Evolutionary conservation across 2,797 vertebrate species (phyloP), one percentile per base, ranked within the genome.

Genomic region (Lagodon rhomboides): DNA sequence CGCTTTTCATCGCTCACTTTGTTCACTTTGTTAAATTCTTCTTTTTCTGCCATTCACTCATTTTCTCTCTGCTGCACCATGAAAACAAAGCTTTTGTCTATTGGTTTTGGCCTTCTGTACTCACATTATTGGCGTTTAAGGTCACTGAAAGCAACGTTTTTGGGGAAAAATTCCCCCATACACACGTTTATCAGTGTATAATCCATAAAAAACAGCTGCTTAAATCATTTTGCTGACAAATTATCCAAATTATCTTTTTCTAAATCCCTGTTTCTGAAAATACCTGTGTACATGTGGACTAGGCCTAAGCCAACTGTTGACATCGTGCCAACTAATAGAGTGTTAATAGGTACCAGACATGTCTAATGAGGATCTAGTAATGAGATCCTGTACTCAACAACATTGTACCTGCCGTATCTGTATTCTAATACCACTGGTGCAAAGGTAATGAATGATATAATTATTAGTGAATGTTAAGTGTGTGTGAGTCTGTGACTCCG

Each of bases 1-100:
- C 47, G 58, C 13, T 68, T 75, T 65, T 60, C 47, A 27, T 74
- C 23, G 25, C 18, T 43, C n/a, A n/a, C 8, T 34, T 71, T 51
- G 30, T 9, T 50, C 25, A 23, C 13, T n/a, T 75, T 58, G 82
- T 60, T 16, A 16, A 55, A 63, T 62, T 27, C 3, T 56, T 30
- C 11, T 59, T 34, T 34, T 16, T 80, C 46, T 67, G n/a, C 13
- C 18, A 55, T 12, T 70, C 43, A 27, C 44, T 72, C 9, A n/a
- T 64, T 79, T 58, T 30, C 15, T 68, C 54, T 68, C 59, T 6
- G 34, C 55, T 44, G 56, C 13, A 55, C 30, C 41, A 5, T 51
- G 12, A 67, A n/a, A n/a, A n/a, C n/a, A n/a, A n/a, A n/a, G n/a
- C n/a, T n/a, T n/a, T n/a, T n/a, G n/a, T n/a, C n/a, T n/a, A n/a